These are phyloP conservation scores for Shargacucullia verbasci DNA, from an alignment of 2,888 invertebrate species.

Conservation along the genomic window DNA sequence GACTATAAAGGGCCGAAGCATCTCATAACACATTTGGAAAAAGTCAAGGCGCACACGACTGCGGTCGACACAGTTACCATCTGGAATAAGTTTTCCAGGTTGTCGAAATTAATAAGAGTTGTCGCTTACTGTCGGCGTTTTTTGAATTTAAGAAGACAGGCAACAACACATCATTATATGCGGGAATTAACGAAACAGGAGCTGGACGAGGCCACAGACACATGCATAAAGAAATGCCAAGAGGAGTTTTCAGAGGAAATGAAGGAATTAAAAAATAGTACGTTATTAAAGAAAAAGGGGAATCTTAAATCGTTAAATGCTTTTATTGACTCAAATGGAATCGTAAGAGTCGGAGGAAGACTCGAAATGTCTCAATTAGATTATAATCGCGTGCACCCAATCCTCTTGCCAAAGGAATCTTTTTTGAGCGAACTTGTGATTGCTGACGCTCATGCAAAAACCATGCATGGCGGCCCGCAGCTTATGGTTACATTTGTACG, in stretches of 20 bases:
- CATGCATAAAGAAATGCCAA: neutral
- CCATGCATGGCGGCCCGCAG: conserved; percentile 22
- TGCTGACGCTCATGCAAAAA: conserved; percentile 8
- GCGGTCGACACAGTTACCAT: conserved; percentile 15
- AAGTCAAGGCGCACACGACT: conserved; percentile 1
- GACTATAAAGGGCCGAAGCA: too few relatives aligned
- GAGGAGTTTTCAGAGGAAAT: too few relatives aligned
- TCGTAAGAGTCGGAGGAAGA: too few relatives aligned
- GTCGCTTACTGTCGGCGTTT: neutral
- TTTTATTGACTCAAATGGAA: too few relatives aligned
- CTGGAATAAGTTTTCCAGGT: conserved; percentile 10
- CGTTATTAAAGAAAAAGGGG: too few relatives aligned
- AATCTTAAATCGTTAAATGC: too few relatives aligned
- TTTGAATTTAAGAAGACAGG: too few relatives aligned
- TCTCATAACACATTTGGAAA: neutral
- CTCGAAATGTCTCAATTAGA: neutral
- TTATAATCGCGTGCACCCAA: neutral
- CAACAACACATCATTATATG: too few relatives aligned
- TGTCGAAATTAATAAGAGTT: neutral
- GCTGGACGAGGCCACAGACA: neutral
- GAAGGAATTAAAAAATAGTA: too few relatives aligned
- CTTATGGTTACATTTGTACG: conserved; percentile 4
- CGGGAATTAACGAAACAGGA: neutral
- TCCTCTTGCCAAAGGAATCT: neutral
- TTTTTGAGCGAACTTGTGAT: conserved; percentile 5